Base-by-base conservation (phyloP, 2,888 invertebrate genomes). In the Neoitamus cyanurus region DNA sequence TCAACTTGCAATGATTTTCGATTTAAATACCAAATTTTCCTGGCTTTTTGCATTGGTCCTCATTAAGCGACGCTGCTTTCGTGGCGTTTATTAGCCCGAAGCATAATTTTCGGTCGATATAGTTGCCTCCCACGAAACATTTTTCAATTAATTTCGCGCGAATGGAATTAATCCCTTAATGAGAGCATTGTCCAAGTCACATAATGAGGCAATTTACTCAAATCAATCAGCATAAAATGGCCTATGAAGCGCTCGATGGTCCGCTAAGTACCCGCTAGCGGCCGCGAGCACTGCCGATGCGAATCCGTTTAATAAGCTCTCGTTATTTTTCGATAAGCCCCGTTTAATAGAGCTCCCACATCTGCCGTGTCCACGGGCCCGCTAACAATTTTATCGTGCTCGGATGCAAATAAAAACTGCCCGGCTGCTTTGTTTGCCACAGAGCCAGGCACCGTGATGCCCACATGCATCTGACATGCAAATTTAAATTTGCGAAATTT, bases 251-350 rank as follows among this genome's bases (percentile, higher is more conserved):
- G 73, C 20, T 31, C 20, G 73, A 73, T 20, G 30, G 31, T 31
- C 15, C 75, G 36, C 75, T 75, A 75, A 75, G 42, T 25, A 73
- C 42, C 28, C 46, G 70, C 1, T 7, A 7, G 31, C 34, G 34
- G n/a, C 34, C 34, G 34, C 13, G 34, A 34, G 42, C 20, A 25
- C 0, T 75, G n/a, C 28, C 42, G 36, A 5, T 25, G 20, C 42
- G 75, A 75, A 25, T 42, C 20, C 25, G 13, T 75, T 75, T 75
- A 75, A 75, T 75, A 75, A 75, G 75, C 75, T 42, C 75, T 75
- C 75, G 75, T 75, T 75, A 75, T 75, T 75, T 75, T 75, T 75
- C 75, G 37, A 75, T 75, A 75, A 75, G 75, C 75, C 75, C 28
- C 75, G 25, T 28, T 75, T 75, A 75, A 75, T 75, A 75, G 25